Evolutionary conservation across 2,797 vertebrate species (phyloP).

Genomic region (Saxicola maurus): DNA sequence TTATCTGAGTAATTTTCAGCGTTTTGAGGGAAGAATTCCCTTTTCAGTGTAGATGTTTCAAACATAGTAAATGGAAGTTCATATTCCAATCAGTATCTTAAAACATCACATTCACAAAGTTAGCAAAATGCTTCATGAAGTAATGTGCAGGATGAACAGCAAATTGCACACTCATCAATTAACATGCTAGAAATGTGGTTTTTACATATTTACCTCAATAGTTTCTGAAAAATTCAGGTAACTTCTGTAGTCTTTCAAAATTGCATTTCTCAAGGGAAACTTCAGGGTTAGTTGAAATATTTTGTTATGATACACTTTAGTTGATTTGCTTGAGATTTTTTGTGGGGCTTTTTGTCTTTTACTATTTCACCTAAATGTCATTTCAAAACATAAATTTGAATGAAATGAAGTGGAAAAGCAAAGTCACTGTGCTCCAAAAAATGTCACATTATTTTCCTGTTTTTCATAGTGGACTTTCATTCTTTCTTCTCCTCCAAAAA

Average conservation of each 20-base stretch:
- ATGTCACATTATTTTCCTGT: not conserved
- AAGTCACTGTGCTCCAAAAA: not conserved
- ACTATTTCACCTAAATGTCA: not conserved
- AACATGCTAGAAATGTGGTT: fast-evolving
- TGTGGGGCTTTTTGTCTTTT: not conserved
- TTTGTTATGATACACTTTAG: not conserved
- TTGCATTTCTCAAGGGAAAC: not conserved
- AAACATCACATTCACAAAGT: not conserved
- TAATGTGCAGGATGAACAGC: not conserved
- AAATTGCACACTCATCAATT: not conserved
- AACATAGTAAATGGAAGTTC: not conserved
- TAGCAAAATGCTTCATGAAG: not conserved
- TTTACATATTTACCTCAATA: not conserved
- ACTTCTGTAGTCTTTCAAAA: not conserved
- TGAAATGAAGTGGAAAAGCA: not conserved
- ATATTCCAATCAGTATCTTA: not conserved
- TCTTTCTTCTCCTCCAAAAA: not conserved
- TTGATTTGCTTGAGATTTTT: not conserved
- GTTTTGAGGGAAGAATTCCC: not conserved
- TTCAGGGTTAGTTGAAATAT: not conserved
- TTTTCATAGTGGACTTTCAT: not conserved
- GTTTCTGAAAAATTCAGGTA: not conserved
- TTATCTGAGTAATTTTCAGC: not conserved
- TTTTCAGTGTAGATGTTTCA: not conserved
- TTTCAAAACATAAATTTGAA: not conserved